phyloP scores from a whole-genome alignment of 35 echinoderm and acorn worm species.

The Stichopus chloronotus region DNA sequence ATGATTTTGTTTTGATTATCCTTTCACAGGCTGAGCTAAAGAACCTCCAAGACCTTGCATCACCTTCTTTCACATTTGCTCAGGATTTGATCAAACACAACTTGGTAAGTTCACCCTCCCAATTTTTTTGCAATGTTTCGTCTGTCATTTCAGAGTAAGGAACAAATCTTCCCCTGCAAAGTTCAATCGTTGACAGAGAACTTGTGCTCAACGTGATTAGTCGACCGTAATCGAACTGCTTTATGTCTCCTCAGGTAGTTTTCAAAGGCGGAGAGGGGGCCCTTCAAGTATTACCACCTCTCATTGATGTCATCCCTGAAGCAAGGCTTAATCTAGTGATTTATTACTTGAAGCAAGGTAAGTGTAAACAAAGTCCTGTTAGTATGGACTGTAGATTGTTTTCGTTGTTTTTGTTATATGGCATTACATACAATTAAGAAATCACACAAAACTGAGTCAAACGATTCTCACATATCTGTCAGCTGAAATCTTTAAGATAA shows the following conservation, averaged over 20 bases:
- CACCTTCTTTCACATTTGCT: constrained; percentile 96
- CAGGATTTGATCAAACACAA: constrained; percentile 99
- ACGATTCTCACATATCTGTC: no score
- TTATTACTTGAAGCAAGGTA: constrained; percentile 98
- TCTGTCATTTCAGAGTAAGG: background rate
- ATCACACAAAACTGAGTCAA: no score
- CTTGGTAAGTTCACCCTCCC: constrained; percentile 68
- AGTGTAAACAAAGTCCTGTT: background rate
- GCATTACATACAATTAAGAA: no score
- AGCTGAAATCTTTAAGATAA: no score
- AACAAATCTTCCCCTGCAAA: background rate
- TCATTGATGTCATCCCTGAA: constrained; percentile 98
- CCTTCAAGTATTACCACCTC: constrained; percentile 86
- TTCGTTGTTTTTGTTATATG: no score
- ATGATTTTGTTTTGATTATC: background rate
- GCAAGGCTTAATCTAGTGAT: constrained; percentile 96
- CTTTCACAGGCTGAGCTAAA: constrained; percentile 90
- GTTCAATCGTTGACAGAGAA: no score
- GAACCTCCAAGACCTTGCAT: constrained; percentile 93
- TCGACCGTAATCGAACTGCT: no score
- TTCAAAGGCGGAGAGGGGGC: constrained; percentile 93
- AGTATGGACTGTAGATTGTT: no score
- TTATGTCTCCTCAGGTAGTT: constrained; percentile 64
- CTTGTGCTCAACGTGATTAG: no score
- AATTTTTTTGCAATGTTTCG: background rate